Conservation (phyloP, 2,113 vertebrate species). For the rabbit (Oryctolagus cuniculus) region DNA sequence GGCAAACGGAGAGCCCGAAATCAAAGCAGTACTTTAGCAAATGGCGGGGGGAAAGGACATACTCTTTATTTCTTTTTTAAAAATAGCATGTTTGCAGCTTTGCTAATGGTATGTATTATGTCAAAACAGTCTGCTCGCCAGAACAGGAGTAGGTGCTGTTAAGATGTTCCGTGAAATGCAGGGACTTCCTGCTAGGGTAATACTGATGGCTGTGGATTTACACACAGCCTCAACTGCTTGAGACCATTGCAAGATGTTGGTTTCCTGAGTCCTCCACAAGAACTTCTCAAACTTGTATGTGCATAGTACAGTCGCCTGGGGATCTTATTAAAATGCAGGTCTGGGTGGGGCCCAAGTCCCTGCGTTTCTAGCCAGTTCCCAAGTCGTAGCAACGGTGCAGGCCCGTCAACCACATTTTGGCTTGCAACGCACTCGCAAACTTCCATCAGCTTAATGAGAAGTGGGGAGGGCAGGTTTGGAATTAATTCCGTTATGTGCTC, state of each 20-base stretch:
- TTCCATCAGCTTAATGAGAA: not conserved
- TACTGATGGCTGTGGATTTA: not conserved
- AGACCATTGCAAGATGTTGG: not conserved
- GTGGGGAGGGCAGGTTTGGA: not conserved
- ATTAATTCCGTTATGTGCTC: not conserved
- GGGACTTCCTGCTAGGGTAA: not conserved
- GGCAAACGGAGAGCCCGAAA: not conserved
- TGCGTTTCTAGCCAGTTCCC: not conserved
- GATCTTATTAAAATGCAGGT: not conserved
- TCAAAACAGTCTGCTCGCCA: not conserved
- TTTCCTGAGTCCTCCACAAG: not conserved
- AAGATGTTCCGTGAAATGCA: not conserved
- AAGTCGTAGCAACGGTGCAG: not conserved
- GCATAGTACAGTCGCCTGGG: not conserved
- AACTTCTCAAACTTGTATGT: not conserved
- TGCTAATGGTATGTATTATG: not conserved
- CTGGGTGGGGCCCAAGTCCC: not conserved
- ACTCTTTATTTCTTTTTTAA: conserved; percentile 32
- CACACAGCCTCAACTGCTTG: not conserved
- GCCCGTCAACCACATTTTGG: not conserved
- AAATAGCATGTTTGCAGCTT: not conserved
- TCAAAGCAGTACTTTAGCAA: conserved; percentile 46
- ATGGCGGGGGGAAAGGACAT: not conserved
- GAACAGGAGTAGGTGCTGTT: not conserved
- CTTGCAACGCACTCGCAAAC: not conserved